Evolutionary conservation across 1,140 invertebrate genomes (phyloP).

Genomic region (Drosophila cardini): DNA sequence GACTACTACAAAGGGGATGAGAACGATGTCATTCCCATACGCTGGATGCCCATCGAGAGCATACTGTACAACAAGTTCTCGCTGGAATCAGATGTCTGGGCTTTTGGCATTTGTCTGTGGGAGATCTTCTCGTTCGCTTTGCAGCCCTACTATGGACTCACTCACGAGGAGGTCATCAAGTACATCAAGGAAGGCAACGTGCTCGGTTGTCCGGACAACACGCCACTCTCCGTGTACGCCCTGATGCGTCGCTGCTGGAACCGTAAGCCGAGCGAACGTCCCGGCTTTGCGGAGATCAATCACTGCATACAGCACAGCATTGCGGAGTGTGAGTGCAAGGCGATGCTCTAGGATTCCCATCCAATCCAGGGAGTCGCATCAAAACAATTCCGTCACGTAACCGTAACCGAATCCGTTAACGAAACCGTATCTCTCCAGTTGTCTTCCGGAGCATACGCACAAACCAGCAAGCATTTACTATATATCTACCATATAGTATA

Average conservation of each 20-base stretch:
- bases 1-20: slow-evolving; percentile 97
- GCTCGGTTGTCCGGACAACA: slow-evolving; percentile 94
- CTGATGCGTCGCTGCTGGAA: slow-evolving; percentile 98
- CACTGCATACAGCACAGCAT: slow-evolving; percentile 84
- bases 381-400: slow-evolving; percentile 56
- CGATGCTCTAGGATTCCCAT: slow-evolving; percentile 64
- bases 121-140: slow-evolving; percentile 97
- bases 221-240: slow-evolving; percentile 94
- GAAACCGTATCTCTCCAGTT: slow-evolving; percentile 58
- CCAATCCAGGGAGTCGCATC: neutral
- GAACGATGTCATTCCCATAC: slow-evolving; percentile 95
- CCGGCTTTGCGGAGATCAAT: slow-evolving; percentile 89
- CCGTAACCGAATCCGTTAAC: slow-evolving; percentile 49
- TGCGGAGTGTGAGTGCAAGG: slow-evolving; percentile 79
- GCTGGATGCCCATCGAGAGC: slow-evolving; percentile 98
- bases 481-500: neutral
- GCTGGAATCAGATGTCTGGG: slow-evolving; percentile 96
- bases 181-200: slow-evolving; percentile 96
- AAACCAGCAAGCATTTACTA: slow-evolving; percentile 11
- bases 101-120: slow-evolving; percentile 96
- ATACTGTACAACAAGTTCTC: slow-evolving; percentile 97
- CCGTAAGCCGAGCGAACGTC: slow-evolving; percentile 92
- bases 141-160: slow-evolving; percentile 97
- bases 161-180: slow-evolving; percentile 96
- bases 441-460: slow-evolving; percentile 67